These are phyloP conservation scores for Philereme transversata DNA, from an alignment of 2,888 invertebrate genomes.

Conservation along the genomic window DNA sequence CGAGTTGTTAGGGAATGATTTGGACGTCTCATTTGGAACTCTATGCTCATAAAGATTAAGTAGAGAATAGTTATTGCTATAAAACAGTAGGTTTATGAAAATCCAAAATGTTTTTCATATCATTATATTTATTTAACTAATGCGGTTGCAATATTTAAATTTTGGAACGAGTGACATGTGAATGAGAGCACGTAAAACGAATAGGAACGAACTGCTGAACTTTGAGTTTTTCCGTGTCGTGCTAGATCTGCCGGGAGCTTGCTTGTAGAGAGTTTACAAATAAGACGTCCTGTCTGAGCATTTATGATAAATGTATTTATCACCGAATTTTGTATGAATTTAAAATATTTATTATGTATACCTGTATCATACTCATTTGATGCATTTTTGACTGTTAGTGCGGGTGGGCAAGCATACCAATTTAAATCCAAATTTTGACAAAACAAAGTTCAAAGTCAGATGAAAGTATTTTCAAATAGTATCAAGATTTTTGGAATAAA, in stretches of 20 bases:
- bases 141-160: no score
- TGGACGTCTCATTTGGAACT: conserved; percentile 31
- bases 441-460: conserved; percentile 4
- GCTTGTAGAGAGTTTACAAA: conserved; percentile 15
- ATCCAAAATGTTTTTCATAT: no score
- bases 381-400: conserved; percentile 67
- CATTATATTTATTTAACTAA: no score
- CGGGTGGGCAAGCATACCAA: conserved; percentile 17
- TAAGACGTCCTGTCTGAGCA: conserved; percentile 45
- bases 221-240: no score
- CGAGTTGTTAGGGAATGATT: conserved; percentile 31
- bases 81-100: no score
- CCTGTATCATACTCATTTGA: conserved; percentile 80
- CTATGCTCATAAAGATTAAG: no score
- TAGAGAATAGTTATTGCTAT: no score
- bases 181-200: no score
- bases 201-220: no score
- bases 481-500: not conserved
- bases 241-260: no score
- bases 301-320: conserved; percentile 57
- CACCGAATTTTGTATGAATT: conserved; percentile 75
- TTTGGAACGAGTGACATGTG: no score
- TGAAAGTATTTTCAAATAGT: not conserved
- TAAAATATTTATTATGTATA: conserved; percentile 57
- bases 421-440: not conserved